These are phyloP conservation scores for Ophioninae sp. DNA, from an alignment of 2,888 invertebrate species.

Conservation along the genomic window DNA sequence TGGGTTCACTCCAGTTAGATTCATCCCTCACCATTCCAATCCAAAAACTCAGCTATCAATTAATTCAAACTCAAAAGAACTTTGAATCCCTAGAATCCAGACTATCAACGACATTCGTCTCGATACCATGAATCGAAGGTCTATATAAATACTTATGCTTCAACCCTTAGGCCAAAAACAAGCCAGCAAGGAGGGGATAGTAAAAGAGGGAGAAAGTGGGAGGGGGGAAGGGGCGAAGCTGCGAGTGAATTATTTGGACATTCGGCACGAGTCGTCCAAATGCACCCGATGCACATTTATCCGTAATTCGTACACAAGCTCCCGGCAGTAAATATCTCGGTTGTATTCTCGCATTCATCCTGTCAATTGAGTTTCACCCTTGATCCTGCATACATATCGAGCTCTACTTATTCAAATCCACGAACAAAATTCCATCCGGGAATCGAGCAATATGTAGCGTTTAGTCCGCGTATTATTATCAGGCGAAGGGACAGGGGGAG, in stretches of 20 bases:
- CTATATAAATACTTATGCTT: conserved; percentile 25
- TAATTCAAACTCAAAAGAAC: background rate
- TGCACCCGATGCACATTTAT: conserved; percentile 35
- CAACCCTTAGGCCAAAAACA: conserved; percentile 14
- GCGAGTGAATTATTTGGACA: conserved; percentile 59
- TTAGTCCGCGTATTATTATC: conserved; percentile 73
- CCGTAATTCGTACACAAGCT: background rate
- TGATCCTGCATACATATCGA: conserved; percentile 57
- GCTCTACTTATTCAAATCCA: conserved; percentile 77
- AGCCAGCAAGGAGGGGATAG: background rate
- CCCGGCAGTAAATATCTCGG: conserved; percentile 37
- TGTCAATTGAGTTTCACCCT: conserved; percentile 45
- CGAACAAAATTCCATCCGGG: conserved; percentile 76
- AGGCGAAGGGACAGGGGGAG: background rate
- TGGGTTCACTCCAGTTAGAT: background rate
- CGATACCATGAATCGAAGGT: background rate
- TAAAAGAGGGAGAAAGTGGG: conserved; percentile 42
- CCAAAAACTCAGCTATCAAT: background rate
- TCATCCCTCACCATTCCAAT: background rate
- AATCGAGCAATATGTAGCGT: conserved; percentile 80
- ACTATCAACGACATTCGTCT: background rate
- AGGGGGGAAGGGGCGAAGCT: conserved; percentile 8
- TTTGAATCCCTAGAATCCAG: background rate
- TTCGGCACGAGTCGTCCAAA: conserved; percentile 41
- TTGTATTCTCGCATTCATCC: conserved; percentile 27